Evolutionary conservation across 2,888 invertebrate species (phyloP).

Genomic region (Uropetala carovei): DNA sequence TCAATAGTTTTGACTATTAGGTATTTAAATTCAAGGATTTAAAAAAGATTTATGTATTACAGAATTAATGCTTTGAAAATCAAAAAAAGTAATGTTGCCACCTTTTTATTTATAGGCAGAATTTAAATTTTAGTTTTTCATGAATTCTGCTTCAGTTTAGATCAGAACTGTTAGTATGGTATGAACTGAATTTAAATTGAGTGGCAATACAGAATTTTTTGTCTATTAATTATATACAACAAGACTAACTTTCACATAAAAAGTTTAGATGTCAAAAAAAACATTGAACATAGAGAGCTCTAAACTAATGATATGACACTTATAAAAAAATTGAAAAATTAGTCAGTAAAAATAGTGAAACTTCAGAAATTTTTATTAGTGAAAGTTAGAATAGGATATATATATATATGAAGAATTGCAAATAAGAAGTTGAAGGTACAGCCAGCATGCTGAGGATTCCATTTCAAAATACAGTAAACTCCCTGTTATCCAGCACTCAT

Average conservation of each 20-base stretch:
- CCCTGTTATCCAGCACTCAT: no score
- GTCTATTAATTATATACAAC: not conserved
- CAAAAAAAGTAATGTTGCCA: no score
- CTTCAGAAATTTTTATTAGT: constrained; percentile 24
- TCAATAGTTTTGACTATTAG: no score
- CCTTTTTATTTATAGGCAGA: not conserved
- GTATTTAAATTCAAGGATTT: no score
- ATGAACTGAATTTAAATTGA: not conserved
- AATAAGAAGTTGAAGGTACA: constrained; percentile 51
- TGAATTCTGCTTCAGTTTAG: not conserved
- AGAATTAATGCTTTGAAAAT: no score
- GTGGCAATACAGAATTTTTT: not conserved
- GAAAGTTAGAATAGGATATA: constrained; percentile 37
- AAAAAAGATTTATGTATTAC: no score
- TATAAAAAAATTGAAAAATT: constrained; percentile 34
- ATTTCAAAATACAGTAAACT: not conserved
- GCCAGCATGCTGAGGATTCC: constrained; percentile 60
- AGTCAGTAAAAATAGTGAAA: constrained; percentile 48
- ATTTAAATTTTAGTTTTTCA: not conserved
- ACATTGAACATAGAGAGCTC: constrained; percentile 65
- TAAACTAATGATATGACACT: constrained; percentile 48
- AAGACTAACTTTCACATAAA: constrained; percentile 52
- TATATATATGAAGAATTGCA: constrained; percentile 55
- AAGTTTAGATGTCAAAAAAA: constrained; percentile 26
- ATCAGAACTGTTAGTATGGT: not conserved